These are phyloP conservation scores for Crotalus viridis DNA, from an alignment of 2,113 vertebrate genomes.

Conservation along the genomic window DNA sequence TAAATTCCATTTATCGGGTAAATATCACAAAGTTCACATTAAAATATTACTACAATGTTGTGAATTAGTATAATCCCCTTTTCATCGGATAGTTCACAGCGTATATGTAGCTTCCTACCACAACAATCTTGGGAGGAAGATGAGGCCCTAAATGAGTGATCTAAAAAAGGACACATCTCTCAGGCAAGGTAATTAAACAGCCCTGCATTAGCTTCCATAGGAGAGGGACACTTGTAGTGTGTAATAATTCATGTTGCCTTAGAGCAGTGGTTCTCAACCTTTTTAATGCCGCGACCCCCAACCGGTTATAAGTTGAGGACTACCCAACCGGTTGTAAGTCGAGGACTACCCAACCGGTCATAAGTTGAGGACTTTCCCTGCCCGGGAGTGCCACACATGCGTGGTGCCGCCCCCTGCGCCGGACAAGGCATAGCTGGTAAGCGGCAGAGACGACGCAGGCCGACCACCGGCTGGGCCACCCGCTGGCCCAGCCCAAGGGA, in stretches of 20 bases:
- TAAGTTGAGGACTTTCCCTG: too few species aligned
- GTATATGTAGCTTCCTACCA: neutral
- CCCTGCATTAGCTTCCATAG: neutral
- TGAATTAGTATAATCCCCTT: neutral
- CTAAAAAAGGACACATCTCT: neutral
- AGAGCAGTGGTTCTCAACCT: neutral
- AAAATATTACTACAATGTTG: neutral
- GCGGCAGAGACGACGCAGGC: too few species aligned
- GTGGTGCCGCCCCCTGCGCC: too few species aligned
- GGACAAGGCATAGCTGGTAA: too few species aligned
- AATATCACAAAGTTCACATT: neutral
- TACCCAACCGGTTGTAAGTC: too few species aligned
- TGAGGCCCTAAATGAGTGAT: neutral
- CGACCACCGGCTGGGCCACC: too few species aligned
- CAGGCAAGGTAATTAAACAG: neutral
- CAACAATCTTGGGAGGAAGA: neutral
- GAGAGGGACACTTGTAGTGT: neutral
- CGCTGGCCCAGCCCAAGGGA: too few species aligned
- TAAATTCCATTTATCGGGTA: neutral
- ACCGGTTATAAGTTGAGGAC: too few species aligned
- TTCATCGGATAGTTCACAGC: neutral
- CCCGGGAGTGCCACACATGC: too few species aligned
- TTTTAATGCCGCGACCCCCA: too few species aligned
- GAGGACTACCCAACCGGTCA: too few species aligned
- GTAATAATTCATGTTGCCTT: neutral